Conservation (phyloP, 1,140 invertebrate species). For the Odontomachus brunneus region DNA sequence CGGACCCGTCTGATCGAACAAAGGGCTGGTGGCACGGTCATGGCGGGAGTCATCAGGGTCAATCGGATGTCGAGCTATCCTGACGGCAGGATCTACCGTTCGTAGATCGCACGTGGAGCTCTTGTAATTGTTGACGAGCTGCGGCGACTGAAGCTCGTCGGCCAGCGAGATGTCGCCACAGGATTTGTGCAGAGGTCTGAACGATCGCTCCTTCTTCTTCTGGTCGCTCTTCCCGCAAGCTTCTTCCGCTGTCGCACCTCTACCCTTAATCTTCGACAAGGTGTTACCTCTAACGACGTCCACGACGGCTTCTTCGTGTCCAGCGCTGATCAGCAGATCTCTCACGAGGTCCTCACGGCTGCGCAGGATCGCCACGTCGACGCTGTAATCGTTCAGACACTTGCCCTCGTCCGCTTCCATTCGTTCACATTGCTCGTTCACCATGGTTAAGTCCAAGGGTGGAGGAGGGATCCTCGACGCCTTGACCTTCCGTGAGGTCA, state of each 20-base stretch:
- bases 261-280: not conserved
- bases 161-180: conserved; percentile 67
- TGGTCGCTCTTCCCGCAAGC: too few species aligned
- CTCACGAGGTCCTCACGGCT: conserved; percentile 59
- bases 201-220: not conserved
- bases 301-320: conserved; percentile 13
- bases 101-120: conserved; percentile 74
- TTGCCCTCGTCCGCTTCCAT: conserved; percentile 64
- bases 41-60: conserved; percentile 6
- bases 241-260: not conserved
- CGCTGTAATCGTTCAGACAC: conserved; percentile 70
- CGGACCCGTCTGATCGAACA: conserved; percentile 73
- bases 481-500: conserved; percentile 21
- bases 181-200: conserved; percentile 69
- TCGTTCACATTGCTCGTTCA: conserved; percentile 68
- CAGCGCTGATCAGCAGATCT: conserved; percentile 1
- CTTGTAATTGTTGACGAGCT: conserved; percentile 79
- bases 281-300: not conserved
- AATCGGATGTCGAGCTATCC: conserved; percentile 19
- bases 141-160: conserved; percentile 77
- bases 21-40: conserved; percentile 48
- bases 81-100: not conserved
- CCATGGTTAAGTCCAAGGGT: conserved; percentile 69
- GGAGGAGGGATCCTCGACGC: conserved; percentile 62
- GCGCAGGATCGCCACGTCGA: conserved; percentile 68